Conservation (phyloP, 2,113 vertebrate genomes). For the Pandion haliaetus region DNA sequence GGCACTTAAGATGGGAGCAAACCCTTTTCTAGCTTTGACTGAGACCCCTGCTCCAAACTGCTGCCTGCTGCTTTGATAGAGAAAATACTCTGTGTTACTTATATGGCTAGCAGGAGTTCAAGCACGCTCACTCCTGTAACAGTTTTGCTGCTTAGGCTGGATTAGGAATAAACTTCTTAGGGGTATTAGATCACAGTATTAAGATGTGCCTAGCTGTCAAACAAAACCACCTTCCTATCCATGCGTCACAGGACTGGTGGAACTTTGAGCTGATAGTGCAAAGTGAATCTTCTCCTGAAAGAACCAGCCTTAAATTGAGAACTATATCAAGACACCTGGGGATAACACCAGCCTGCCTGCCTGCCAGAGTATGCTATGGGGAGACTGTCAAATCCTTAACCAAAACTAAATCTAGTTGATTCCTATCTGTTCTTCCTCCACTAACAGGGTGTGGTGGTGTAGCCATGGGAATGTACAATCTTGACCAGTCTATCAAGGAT, state of each 20-base stretch:
- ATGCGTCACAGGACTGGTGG: background rate
- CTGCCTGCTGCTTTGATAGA: background rate
- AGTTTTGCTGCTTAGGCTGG: background rate
- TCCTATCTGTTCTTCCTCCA: background rate
- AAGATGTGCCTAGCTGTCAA: background rate
- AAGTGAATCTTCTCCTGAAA: background rate
- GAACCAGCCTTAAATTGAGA: background rate
- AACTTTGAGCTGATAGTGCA: background rate
- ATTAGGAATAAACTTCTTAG: background rate
- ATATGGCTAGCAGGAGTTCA: background rate
- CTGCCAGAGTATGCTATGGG: background rate
- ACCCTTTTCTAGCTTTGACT: background rate
- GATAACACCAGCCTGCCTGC: background rate
- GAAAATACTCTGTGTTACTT: background rate
- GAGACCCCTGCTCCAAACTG: background rate
- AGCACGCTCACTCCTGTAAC: background rate
- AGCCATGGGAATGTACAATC: slow-evolving; percentile 97
- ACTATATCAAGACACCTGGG: background rate
- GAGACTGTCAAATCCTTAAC: background rate
- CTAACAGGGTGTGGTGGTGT: slow-evolving; percentile 87
- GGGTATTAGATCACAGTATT: background rate
- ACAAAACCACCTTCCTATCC: background rate
- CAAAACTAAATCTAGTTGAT: background rate
- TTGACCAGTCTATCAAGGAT: slow-evolving; percentile 90
- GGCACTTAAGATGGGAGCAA: background rate